These are phyloP conservation scores for Crossaster papposus DNA, from an alignment of 53 echinoderm and acorn worm genomes.

Conservation along the genomic window DNA sequence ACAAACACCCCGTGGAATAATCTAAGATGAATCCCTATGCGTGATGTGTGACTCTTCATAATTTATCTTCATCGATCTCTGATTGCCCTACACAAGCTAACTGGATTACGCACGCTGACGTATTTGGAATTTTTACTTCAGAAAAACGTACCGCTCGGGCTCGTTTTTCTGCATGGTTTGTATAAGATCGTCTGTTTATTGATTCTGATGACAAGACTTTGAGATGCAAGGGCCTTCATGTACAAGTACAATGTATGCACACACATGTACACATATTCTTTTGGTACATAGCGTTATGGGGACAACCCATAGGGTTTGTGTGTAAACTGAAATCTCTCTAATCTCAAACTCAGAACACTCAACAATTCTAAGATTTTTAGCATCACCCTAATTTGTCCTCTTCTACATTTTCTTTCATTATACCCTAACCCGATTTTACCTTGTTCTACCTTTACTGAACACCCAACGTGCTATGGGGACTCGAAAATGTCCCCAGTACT, in stretches of 20 bases:
- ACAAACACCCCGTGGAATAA: not conserved
- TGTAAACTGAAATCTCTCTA: too few species aligned
- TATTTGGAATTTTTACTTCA: not conserved
- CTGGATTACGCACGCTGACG: not conserved
- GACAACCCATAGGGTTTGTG: too few species aligned
- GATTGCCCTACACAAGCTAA: not conserved
- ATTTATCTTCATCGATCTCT: not conserved
- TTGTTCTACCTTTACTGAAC: too few species aligned
- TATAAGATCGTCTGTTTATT: not conserved
- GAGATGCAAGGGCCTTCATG: not conserved
- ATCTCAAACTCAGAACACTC: too few species aligned
- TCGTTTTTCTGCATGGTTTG: not conserved
- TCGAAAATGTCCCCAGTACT: too few species aligned
- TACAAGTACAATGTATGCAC: not conserved
- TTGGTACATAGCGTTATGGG: too few species aligned
- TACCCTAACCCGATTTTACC: too few species aligned
- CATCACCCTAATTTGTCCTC: too few species aligned
- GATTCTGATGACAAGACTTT: not conserved
- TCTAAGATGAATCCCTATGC: not conserved
- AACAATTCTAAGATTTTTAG: too few species aligned
- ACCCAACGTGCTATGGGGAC: too few species aligned
- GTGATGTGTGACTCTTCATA: constrained; percentile 6
- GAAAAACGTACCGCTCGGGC: not conserved
- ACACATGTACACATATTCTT: not conserved
- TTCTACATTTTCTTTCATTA: too few species aligned